phyloP scores from a whole-genome alignment of 2,113 vertebrate genomes.

The Hemiscyllium ocellatum region DNA sequence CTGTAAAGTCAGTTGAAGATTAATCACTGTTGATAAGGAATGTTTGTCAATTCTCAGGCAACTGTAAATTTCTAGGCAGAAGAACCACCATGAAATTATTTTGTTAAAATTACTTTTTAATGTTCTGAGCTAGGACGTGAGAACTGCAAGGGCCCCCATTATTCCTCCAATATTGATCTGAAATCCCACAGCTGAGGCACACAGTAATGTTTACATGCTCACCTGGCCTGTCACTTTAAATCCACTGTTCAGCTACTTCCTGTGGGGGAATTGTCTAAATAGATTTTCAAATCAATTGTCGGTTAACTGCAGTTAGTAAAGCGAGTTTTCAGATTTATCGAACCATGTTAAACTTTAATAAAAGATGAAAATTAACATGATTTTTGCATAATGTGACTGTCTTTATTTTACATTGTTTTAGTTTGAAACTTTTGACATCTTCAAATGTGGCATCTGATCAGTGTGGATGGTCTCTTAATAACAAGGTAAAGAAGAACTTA shows the following conservation, averaged over 20 bases:
- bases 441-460: not conserved
- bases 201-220: not conserved
- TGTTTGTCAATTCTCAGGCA: not conserved
- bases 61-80: not conserved
- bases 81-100: not conserved
- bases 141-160: not conserved
- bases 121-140: not conserved
- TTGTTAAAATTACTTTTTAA: not conserved
- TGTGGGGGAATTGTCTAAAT: not conserved
- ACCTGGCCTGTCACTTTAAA: not conserved
- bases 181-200: not conserved
- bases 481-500: not conserved
- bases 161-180: not conserved
- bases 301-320: not conserved
- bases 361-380: not conserved
- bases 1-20: not conserved
- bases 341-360: not conserved
- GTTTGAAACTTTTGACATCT: not conserved
- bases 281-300: not conserved
- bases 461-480: not conserved
- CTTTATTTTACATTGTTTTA: not conserved
- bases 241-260: not conserved
- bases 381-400: not conserved
- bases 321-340: not conserved
- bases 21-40: not conserved